Evolutionary conservation across 2,113 vertebrate species (phyloP), one percentile per base, ranked within the genome.

Genomic region (Tetrax tetrax): DNA sequence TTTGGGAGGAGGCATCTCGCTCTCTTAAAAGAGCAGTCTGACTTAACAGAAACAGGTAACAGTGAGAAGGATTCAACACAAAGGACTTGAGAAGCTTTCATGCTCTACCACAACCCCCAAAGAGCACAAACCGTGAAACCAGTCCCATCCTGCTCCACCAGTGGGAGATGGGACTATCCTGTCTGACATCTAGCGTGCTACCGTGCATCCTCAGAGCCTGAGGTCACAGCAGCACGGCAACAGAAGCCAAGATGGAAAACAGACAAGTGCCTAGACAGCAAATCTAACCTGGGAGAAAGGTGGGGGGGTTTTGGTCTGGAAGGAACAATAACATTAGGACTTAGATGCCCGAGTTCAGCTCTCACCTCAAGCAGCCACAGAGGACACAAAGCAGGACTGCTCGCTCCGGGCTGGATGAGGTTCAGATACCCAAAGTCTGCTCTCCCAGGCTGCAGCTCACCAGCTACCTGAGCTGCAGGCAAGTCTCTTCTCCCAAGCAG

Each of bases 121-220:
- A 24, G 60, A 76, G 24, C 75, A 93, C 0, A 2, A 83, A 41
- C 41, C 28, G 45, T 66, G 82, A 61, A 51, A 41, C 3, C 72
- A 79, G 45, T 21, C 4, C 51, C 65, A 27, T 47, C 72, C 43
- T 84, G 89, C 65, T 28, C 87, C 78, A 43, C 5, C 54, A 71
- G 12, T 4, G 0, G 45, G 51, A 95, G 87, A 90, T 6, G 21
- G 51, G 45, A 80, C 31, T 37, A 41, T 21, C 31, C 68, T n/a
- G 28, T 8, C 64, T 3, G 18, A 63, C 15, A 13, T 15, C 35
- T 10, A 15, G 37, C 78, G 28, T 5, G 37, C 50, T 41, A 15
- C 0, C 0, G 18, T 4, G 8, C 51, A 41, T 47, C 87, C 87
- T 61, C 65, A 72, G 45, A 72, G 87, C 65, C 38, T 0, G 0